Percentiles rank a stretch among this genome's conserved stretches.
phyloP scores from a whole-genome alignment of 2,888 invertebrate species.

The Mesoligia furuncula region DNA sequence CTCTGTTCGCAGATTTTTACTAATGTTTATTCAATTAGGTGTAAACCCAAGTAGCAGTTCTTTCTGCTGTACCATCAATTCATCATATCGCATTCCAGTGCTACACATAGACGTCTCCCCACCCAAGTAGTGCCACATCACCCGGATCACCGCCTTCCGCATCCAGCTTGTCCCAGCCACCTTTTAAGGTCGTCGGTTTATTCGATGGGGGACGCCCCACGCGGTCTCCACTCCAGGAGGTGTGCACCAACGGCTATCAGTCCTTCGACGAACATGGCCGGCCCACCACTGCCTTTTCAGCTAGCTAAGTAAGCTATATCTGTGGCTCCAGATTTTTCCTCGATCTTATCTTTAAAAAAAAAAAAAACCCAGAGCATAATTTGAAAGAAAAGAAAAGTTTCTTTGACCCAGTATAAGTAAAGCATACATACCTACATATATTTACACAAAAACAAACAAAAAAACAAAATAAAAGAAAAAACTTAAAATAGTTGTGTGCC shows the following conservation, averaged over 20 bases:
- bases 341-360: neutral
- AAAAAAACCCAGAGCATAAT: neutral
- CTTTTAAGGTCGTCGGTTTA: neutral
- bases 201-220: neutral
- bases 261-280: neutral
- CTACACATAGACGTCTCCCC: neutral
- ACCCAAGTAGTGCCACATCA: neutral
- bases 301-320: neutral
- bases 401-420: neutral
- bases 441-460: neutral
- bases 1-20: conserved; percentile 26
- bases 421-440: too few relatives aligned
- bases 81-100: too few relatives aligned
- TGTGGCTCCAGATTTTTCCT: neutral
- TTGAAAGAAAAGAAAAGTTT: too few relatives aligned
- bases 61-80: neutral
- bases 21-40: conserved; percentile 43
- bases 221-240: neutral
- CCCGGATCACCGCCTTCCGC: too few relatives aligned
- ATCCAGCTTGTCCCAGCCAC: neutral
- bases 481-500: neutral
- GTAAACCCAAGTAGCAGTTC: neutral
- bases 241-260: neutral
- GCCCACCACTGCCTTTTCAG: neutral
- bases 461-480: neutral